phyloP scores from a whole-genome alignment of 1,140 invertebrate genomes.

The Schlechtendalia chinensis region DNA sequence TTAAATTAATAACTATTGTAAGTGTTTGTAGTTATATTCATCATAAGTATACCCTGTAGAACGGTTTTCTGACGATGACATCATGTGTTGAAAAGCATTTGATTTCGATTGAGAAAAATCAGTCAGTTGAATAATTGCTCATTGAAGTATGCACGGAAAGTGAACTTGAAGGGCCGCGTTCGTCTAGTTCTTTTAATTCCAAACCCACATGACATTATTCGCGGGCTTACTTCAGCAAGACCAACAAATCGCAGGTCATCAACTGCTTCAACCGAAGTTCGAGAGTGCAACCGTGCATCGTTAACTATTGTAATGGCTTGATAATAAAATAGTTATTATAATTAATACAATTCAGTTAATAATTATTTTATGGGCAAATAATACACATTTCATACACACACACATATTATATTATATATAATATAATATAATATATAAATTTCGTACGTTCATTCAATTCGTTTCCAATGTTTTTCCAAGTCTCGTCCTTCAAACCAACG shows the following conservation, averaged over 20 bases:
- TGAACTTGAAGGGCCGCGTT: conserved; percentile 8
- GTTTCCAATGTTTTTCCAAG: too few species aligned
- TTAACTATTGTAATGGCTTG: background rate
- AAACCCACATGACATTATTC: background rate
- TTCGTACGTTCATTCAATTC: too few species aligned
- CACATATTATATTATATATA: background rate
- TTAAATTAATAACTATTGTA: too few species aligned
- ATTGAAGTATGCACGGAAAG: background rate
- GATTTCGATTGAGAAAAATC: background rate
- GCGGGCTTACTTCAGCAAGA: background rate
- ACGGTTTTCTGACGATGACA: background rate
- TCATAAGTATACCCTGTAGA: background rate
- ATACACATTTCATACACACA: background rate
- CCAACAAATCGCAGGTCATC: conserved; percentile 9
- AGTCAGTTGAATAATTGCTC: conserved; percentile 21
- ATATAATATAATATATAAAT: background rate
- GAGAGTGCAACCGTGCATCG: background rate
- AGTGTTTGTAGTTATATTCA: too few species aligned
- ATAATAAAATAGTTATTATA: too few species aligned
- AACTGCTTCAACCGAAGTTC: background rate
- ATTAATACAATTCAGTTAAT: too few species aligned
- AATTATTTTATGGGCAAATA: background rate
- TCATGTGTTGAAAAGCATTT: background rate
- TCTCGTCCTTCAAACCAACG: too few species aligned
- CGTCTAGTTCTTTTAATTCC: conserved; percentile 21